These are phyloP conservation scores for Melipona quadrifasciata DNA, from an alignment of 1,140 invertebrate genomes.

Conservation along the genomic window DNA sequence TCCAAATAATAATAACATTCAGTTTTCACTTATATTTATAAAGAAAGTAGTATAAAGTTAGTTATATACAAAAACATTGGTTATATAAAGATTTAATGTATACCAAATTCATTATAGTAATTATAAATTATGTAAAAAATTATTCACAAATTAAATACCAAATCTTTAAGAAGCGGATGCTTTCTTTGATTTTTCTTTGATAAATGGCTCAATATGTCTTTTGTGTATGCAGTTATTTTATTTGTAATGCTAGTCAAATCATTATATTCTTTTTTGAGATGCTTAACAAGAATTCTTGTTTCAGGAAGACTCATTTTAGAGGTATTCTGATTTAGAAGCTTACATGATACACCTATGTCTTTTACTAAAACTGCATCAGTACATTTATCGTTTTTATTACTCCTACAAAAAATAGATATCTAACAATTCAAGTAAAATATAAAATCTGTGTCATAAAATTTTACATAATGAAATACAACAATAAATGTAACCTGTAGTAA, in stretches of 20 bases:
- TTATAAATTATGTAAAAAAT: background rate
- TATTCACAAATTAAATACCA: conserved; percentile 35
- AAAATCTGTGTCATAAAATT: background rate
- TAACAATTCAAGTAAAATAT: background rate
- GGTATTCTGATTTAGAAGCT: conserved; percentile 22
- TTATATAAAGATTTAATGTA: background rate
- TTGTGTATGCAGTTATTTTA: conserved; percentile 63
- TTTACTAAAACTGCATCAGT: conserved; percentile 63
- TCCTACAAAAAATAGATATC: conserved; percentile 20
- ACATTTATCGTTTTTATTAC: conserved; percentile 14
- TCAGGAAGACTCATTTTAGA: conserved; percentile 6
- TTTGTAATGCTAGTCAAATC: conserved; percentile 61
- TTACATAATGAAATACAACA: background rate
- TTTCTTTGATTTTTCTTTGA: conserved; percentile 36
- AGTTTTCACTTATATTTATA: background rate
- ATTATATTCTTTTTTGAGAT: conserved; percentile 58
- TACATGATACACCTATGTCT: conserved; percentile 63
- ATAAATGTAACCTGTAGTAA: conserved; percentile 59
- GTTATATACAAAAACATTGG: background rate
- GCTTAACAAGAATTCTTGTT: conserved; percentile 37
- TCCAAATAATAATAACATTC: background rate
- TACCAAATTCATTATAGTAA: background rate
- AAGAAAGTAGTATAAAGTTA: background rate
- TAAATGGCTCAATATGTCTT: conserved; percentile 56
- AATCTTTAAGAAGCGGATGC: conserved; percentile 15